Evolutionary conservation across 2,888 invertebrate genomes (phyloP).

Genomic region (Magallana nippona): DNA sequence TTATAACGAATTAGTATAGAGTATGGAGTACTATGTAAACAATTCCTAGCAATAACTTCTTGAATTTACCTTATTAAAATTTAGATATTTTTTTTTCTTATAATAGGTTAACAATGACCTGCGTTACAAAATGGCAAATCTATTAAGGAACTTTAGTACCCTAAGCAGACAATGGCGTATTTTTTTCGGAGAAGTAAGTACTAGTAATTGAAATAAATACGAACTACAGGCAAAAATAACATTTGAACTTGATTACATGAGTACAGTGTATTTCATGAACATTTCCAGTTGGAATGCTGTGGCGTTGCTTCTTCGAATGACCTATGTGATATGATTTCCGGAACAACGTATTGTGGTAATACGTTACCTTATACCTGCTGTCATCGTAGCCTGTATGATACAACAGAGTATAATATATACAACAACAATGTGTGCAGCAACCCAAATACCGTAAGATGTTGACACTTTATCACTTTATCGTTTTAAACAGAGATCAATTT

Average conservation of each 20-base stretch:
- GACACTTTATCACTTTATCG: background rate
- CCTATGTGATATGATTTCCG: background rate
- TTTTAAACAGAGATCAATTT: background rate
- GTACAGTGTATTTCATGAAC: background rate
- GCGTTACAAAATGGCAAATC: background rate
- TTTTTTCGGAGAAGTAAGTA: constrained; percentile 10
- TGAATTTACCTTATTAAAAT: no score
- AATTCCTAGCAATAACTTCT: no score
- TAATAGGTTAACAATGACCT: background rate
- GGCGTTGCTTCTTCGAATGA: background rate
- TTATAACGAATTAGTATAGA: no score
- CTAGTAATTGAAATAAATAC: background rate
- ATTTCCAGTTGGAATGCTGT: background rate
- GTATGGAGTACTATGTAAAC: no score
- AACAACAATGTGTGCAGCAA: background rate
- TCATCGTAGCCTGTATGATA: background rate
- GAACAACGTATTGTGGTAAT: background rate
- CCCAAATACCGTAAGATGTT: background rate
- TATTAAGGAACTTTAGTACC: background rate
- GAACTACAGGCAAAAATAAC: no score
- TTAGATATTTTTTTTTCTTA: no score
- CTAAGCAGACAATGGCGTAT: background rate
- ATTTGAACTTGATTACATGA: background rate
- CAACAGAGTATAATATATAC: background rate
- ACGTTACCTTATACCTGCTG: background rate